phyloP scores from a whole-genome alignment of 2,888 invertebrate species.

The Thelaira solivaga region DNA sequence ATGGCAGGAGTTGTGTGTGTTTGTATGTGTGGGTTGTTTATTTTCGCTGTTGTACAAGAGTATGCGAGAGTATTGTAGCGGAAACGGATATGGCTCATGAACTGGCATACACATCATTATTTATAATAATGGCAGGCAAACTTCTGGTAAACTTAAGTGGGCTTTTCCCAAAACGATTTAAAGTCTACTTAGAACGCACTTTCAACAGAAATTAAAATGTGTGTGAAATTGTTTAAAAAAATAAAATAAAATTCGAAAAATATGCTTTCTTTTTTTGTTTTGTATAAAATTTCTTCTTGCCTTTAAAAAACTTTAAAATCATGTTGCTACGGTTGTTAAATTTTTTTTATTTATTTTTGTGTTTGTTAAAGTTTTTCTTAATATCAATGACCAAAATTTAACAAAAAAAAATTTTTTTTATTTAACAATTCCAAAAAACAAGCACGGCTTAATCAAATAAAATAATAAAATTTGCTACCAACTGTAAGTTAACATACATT shows the following conservation, averaged over 20 bases:
- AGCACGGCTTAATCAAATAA: no score
- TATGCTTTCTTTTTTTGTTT: no score
- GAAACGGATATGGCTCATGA: constrained; percentile 51
- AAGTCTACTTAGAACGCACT: neutral
- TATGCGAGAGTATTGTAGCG: neutral
- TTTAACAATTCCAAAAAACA: neutral
- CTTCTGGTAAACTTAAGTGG: neutral
- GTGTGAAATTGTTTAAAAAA: no score
- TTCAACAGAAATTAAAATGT: neutral
- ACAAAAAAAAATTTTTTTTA: neutral
- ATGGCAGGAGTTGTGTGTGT: constrained; percentile 8
- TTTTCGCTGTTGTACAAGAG: neutral
- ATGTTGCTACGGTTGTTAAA: no score
- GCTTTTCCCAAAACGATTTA: constrained; percentile 1
- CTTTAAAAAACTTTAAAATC: no score
- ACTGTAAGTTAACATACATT: neutral
- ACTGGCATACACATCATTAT: constrained; percentile 47
- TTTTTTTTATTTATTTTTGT: no score
- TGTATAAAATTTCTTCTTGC: no score
- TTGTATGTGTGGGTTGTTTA: neutral
- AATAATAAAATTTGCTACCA: neutral
- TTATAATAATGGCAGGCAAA: constrained; percentile 16
- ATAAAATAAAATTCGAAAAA: no score
- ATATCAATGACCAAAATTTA: no score
- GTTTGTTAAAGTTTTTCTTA: no score